phyloP scores from a whole-genome alignment of 2,797 vertebrate genomes.

The Rhinoraja longicauda region DNA sequence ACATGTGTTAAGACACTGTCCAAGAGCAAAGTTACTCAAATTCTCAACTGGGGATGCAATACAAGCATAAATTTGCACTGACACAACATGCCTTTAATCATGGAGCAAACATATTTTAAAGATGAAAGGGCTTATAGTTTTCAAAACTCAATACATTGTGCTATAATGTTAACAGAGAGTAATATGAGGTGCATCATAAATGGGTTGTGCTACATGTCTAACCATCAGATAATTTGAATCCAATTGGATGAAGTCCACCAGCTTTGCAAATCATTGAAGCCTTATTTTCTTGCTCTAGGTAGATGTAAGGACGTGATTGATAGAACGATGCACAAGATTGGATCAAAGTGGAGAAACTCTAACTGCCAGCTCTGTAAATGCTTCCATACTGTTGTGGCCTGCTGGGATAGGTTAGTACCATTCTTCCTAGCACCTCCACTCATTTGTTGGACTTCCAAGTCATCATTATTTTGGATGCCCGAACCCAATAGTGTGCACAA shows the following conservation, averaged over 20 bases:
- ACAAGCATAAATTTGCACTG: background rate
- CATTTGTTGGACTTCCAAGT: too few species aligned
- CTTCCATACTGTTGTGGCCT: background rate
- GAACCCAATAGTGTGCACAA: too few species aligned
- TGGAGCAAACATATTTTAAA: background rate
- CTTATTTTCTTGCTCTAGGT: background rate
- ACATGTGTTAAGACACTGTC: too few species aligned
- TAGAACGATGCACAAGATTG: background rate
- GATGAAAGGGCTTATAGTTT: background rate
- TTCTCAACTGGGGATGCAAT: background rate
- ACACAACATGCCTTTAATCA: background rate
- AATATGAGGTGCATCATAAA: too few species aligned
- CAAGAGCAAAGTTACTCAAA: too few species aligned
- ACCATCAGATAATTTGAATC: background rate
- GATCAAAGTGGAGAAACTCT: background rate
- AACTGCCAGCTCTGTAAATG: background rate
- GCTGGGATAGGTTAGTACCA: background rate
- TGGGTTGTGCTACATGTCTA: too few species aligned
- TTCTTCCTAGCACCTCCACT: background rate
- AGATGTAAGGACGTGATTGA: background rate
- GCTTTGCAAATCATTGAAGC: background rate
- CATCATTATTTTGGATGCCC: too few species aligned
- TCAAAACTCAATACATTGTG: background rate
- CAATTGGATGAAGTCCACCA: background rate
- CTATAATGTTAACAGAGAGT: background rate